phyloP scores from a whole-genome alignment of 2,113 vertebrate species.

The Lycaon pictus region DNA sequence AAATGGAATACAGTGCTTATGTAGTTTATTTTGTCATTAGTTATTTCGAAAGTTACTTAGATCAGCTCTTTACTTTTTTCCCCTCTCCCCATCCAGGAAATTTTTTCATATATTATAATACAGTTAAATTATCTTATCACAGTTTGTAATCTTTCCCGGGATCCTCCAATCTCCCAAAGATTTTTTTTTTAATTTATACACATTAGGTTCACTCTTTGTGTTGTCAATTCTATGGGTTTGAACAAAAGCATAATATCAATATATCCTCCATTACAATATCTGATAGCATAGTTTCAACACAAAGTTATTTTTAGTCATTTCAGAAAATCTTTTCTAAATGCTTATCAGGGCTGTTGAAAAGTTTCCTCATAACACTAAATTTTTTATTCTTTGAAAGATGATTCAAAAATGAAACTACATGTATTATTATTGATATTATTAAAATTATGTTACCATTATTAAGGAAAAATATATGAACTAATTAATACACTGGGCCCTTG shows the following conservation, averaged over 20 bases:
- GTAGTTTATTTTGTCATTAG: not conserved
- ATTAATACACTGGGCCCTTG: not conserved
- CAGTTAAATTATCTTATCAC: not conserved
- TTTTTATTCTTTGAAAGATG: not conserved
- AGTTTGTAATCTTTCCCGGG: not conserved
- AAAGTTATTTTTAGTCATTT: not conserved
- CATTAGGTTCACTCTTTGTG: not conserved
- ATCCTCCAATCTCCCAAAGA: not conserved
- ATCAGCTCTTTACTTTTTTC: not conserved
- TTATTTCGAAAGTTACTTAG: conserved; percentile 11
- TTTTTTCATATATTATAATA: not conserved
- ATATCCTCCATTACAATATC: not conserved
- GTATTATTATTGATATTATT: not conserved
- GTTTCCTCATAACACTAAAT: not conserved
- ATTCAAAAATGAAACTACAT: not conserved
- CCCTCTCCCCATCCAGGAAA: not conserved
- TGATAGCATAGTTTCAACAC: not conserved
- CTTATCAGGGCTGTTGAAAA: not conserved
- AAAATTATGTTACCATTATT: not conserved
- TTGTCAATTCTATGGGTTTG: not conserved
- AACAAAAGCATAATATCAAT: not conserved
- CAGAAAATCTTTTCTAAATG: not conserved
- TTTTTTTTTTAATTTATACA: not conserved
- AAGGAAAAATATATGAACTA: not conserved
- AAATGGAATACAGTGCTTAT: not conserved